These are phyloP conservation scores for Leptoclinus maculatus DNA, from an alignment of 2,797 vertebrate species.

Conservation along the genomic window DNA sequence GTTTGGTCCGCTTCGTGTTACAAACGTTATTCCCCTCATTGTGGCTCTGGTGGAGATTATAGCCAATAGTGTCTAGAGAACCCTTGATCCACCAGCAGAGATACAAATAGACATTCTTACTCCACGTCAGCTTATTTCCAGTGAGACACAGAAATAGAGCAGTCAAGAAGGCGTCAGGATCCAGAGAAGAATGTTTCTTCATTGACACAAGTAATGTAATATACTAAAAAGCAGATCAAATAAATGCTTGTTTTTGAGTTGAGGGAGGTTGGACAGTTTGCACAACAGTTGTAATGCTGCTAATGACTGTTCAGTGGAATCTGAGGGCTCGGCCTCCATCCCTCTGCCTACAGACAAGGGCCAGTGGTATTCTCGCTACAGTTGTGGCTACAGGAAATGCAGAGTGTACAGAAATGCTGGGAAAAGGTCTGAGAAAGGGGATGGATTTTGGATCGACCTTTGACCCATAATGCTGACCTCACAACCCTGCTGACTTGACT, in stretches of 20 bases:
- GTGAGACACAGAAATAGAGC: conserved; percentile 16
- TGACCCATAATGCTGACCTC: conserved; percentile 53
- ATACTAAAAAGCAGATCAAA: neutral
- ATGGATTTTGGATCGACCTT: conserved; percentile 10
- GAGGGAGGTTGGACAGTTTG: neutral
- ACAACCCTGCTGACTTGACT: conserved; percentile 7
- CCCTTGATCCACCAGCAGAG: neutral
- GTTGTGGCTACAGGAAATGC: conserved; percentile 17
- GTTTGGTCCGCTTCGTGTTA: too few species aligned
- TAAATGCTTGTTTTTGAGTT: neutral
- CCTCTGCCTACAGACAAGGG: neutral
- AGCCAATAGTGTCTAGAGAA: neutral
- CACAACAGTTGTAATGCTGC: neutral
- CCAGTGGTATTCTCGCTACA: conserved; percentile 2
- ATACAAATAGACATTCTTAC: conserved; percentile 27
- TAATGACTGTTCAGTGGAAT: conserved; percentile 13
- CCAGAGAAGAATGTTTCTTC: conserved; percentile 4
- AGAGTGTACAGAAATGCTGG: neutral
- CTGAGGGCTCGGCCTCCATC: conserved; percentile 6
- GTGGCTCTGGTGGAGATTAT: neutral
- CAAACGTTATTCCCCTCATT: neutral
- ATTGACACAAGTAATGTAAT: neutral
- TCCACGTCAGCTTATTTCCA: conserved; percentile 13
- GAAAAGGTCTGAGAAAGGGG: conserved; percentile 50
- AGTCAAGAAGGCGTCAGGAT: conserved; percentile 1